These are phyloP conservation scores for Illadopsis cleaveri DNA, from an alignment of 2,113 vertebrate genomes.

Conservation along the genomic window DNA sequence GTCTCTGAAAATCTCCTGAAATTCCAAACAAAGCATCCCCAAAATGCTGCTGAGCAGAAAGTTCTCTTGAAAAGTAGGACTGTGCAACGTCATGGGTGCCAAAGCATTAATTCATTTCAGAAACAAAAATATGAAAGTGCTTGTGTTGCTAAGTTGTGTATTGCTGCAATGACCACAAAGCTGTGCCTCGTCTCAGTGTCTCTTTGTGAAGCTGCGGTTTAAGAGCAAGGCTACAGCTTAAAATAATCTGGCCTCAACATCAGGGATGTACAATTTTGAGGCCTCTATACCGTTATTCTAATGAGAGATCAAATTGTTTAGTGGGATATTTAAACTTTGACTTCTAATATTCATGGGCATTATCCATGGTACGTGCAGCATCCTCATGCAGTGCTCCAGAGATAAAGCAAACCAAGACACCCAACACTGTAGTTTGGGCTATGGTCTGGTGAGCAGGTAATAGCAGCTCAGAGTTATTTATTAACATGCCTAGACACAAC, in stretches of 20 bases:
- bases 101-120: neutral
- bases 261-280: neutral
- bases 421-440: neutral
- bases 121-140: neutral
- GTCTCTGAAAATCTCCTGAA: neutral
- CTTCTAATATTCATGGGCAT: neutral
- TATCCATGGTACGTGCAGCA: fast-evolving
- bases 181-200: neutral
- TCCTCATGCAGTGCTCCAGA: neutral
- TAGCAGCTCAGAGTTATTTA: neutral
- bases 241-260: neutral
- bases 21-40: neutral
- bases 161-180: neutral
- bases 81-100: neutral
- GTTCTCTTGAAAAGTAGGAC: neutral
- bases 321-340: neutral
- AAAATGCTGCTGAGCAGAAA: neutral
- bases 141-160: neutral
- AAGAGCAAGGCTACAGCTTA: neutral
- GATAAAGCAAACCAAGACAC: neutral
- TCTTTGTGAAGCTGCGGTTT: neutral
- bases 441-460: neutral
- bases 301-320: neutral
- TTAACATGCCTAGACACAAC: neutral
- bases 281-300: neutral